phyloP scores from a whole-genome alignment of 2,888 invertebrate genomes.

The Ypsolopha sequella region DNA sequence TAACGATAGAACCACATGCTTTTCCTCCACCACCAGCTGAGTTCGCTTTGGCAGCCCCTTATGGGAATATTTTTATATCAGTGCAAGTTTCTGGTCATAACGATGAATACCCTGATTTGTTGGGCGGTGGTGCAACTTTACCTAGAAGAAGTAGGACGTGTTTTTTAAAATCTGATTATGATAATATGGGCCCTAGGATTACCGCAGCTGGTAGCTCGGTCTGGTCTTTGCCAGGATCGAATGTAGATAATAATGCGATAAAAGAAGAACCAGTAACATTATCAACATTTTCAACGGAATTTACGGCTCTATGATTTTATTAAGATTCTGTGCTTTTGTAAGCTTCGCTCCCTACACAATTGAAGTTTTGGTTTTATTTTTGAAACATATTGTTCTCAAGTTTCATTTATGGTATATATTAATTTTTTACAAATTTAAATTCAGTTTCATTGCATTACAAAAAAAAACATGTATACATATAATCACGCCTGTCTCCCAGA shows the following conservation, averaged over 20 bases:
- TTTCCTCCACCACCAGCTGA: conserved; percentile 62
- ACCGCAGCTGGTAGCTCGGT: conserved; percentile 92
- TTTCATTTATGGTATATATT: too few relatives aligned
- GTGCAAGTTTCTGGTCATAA: conserved; percentile 80
- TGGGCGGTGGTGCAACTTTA: conserved; percentile 65
- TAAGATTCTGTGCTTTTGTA: background rate
- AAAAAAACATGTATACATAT: too few relatives aligned
- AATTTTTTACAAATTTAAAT: too few relatives aligned
- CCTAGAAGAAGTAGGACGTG: conserved; percentile 64
- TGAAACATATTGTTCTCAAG: too few relatives aligned
- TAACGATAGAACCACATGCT: conserved; percentile 67
- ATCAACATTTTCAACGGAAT: conserved; percentile 61
- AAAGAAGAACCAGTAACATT: conserved; percentile 34
- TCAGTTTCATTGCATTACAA: too few relatives aligned
- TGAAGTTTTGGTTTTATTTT: too few relatives aligned
- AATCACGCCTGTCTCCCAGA: too few relatives aligned
- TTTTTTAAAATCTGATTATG: conserved; percentile 79
- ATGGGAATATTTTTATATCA: conserved; percentile 87
- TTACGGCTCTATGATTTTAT: conserved; percentile 47
- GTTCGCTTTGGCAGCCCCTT: conserved; percentile 59
- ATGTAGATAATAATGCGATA: conserved; percentile 29
- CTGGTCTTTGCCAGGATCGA: conserved; percentile 79
- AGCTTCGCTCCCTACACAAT: too few relatives aligned
- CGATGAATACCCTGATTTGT: conserved; percentile 84
- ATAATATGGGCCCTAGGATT: conserved; percentile 91